A percentile compares a stretch with the other conserved stretches of the same genome.
These are phyloP conservation scores for Drosophila borealis DNA, from an alignment of 2,888 invertebrate genomes.

Conservation along the genomic window DNA sequence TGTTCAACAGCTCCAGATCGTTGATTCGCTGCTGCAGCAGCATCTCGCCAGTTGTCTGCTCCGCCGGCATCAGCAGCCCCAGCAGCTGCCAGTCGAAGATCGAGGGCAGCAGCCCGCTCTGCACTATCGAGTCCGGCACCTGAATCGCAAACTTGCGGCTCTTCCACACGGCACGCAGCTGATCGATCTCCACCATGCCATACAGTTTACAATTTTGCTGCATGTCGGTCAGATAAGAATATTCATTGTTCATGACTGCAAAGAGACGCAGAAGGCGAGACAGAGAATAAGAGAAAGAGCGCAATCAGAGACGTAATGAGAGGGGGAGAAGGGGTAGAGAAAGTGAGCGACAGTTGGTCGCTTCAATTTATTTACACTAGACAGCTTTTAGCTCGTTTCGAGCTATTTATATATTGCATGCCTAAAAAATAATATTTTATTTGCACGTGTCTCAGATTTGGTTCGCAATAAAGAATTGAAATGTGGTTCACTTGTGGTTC, in stretches of 20 bases:
- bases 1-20: slow-evolving; percentile 44
- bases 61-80: slow-evolving; percentile 36
- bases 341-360: too few species aligned
- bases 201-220: slow-evolving; percentile 32
- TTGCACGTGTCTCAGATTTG: too few species aligned
- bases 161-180: slow-evolving; percentile 36
- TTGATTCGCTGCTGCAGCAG: slow-evolving; percentile 48
- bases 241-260: slow-evolving; percentile 36
- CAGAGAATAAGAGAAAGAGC: not conserved
- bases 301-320: too few species aligned
- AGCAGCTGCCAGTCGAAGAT: slow-evolving; percentile 55
- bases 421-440: too few species aligned
- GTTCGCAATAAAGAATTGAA: too few species aligned
- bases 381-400: too few species aligned
- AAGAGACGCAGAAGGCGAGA: too few species aligned
- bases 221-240: slow-evolving; percentile 17
- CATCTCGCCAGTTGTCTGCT: slow-evolving; percentile 25
- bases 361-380: too few species aligned
- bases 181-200: slow-evolving; percentile 48
- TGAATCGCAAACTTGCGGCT: slow-evolving; percentile 35
- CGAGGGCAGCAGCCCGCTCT: slow-evolving; percentile 42
- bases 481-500: too few species aligned
- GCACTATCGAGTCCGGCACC: slow-evolving; percentile 33
- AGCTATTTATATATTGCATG: too few species aligned
- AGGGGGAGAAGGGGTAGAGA: too few species aligned